Evolutionary conservation across 2,113 vertebrate genomes (phyloP).

Genomic region (Alouatta palliata): DNA sequence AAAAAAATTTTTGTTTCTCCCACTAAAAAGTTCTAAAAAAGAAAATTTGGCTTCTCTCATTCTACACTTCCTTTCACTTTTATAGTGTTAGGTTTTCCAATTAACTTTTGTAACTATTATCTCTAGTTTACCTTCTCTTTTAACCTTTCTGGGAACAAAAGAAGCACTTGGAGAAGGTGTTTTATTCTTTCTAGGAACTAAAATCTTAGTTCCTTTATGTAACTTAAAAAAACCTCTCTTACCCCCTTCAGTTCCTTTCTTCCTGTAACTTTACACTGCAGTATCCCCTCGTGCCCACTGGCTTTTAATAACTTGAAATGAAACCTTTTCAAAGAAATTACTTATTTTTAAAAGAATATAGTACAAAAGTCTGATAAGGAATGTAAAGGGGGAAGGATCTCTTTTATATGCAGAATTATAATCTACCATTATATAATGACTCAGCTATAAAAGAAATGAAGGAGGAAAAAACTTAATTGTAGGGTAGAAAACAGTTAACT

Average conservation of each 20-base stretch:
- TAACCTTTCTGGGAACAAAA: conserved; percentile 35
- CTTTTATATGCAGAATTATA: conserved; percentile 46
- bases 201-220: conserved; percentile 37
- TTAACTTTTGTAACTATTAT: conserved; percentile 9
- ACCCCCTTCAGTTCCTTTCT: neutral
- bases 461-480: neutral
- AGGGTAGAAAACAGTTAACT: conserved; percentile 16
- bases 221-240: neutral
- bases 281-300: neutral
- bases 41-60: neutral
- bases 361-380: neutral
- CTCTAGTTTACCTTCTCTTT: neutral
- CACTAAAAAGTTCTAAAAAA: neutral
- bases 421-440: neutral
- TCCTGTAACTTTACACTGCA: conserved; percentile 7
- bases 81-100: conserved; percentile 26
- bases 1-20: neutral
- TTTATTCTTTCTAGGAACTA: conserved; percentile 45
- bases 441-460: neutral
- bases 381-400: neutral
- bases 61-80: conserved; percentile 25
- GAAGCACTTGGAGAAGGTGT: neutral
- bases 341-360: conserved; percentile 43
- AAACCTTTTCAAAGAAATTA: conserved; percentile 28
- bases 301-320: conserved; percentile 49